Evolutionary conservation across 2,888 invertebrate species (phyloP), one percentile per base, ranked within the genome.

Genomic region (Cheiracanthium punctorium): DNA sequence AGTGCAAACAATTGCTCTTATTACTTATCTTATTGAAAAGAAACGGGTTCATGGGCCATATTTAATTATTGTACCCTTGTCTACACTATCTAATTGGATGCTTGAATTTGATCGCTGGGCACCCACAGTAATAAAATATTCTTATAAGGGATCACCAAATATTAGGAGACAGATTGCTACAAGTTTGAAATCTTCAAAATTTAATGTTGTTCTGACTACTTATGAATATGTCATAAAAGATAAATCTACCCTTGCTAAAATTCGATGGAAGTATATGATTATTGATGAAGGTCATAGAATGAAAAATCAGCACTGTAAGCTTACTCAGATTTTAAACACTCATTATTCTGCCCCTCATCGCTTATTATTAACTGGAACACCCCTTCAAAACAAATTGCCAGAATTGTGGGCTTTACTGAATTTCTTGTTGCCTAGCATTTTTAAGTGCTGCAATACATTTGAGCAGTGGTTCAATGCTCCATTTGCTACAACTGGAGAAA

Each of bases 391-490:
- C 93, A 99, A 99, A 92, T 93, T 99, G 90, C 99, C 99, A 0
- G 99, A 99, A 92, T 93, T 99, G 89, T 99, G 99, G 99, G 99
- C 99, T 17, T 93, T 99, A 85, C 93, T 99, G 67, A 99, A 99
- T 93, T 99, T 99, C 93, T 93, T 99, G 88, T 93, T 99, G 90
- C 99, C 99, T 0, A 97, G 97, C 24, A 99, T 99, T 90, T 99
- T 99, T 94, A 98, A 98, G 92, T 98, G 97, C 70, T 98, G 97
- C 91, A 96, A 97, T 84, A 99, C 99, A 0, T 99, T 99, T 91
- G 99, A 99, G 91, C 98, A 99, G 92, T 99, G 99, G 99, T 99
- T 99, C 93, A 99, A 99, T 92, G 99, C 99, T 28, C 99, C 99
- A 0, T 99, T 99, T 91, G 99, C 99, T 14, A 98, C 98, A 32